Evolutionary conservation across 2,797 vertebrate species (phyloP), one percentile per base, ranked within the genome.

Genomic region (Botia almorhae): DNA sequence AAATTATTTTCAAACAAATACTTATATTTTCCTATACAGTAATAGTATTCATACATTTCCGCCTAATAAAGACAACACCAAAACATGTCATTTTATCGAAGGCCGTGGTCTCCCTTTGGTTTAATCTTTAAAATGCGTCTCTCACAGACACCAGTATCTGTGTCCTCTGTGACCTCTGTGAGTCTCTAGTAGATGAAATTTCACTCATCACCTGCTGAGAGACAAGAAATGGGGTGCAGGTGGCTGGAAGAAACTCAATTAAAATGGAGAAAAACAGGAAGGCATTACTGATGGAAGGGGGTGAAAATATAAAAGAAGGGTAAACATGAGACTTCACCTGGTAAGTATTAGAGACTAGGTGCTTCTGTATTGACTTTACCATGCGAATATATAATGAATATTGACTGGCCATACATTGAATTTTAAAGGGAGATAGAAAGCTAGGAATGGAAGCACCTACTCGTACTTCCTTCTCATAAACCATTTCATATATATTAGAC

Each of bases 161-260:
- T 56, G 23, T 60, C 55, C 77, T 39, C 21, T 58, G 16, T 71
- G 21, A 51, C 50, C 33, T 4, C 10, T 8, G 55, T 39, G 8
- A 60, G 46, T 80, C 58, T 39, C 46, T 60, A 19, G 58, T 70
- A 46, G 72, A 80, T 61, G 10, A 70, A 50, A 77, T 61, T 73
- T 12, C 58, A 70, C 70, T 81, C 73, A 71, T 48, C 81, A 80
- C 76, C 71, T 82, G 71, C 82, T 79, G 58, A 23, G 63, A 51
- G 53, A 61, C 50, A 7, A 63, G 23, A 64, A 72, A 71, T 53
- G 17, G 72, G 26, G 21, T 71, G 76, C 75, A 84, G 74, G 81
- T 85, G 84, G 77, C 69, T 80, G 55, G 50, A 76, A 81, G 69
- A 79, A 81, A 74, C 56, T 33, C 70, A 78, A 76, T 84, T 85